Evolutionary conservation across 2,113 vertebrate genomes (phyloP).

Genomic region (Plotosus lineatus): DNA sequence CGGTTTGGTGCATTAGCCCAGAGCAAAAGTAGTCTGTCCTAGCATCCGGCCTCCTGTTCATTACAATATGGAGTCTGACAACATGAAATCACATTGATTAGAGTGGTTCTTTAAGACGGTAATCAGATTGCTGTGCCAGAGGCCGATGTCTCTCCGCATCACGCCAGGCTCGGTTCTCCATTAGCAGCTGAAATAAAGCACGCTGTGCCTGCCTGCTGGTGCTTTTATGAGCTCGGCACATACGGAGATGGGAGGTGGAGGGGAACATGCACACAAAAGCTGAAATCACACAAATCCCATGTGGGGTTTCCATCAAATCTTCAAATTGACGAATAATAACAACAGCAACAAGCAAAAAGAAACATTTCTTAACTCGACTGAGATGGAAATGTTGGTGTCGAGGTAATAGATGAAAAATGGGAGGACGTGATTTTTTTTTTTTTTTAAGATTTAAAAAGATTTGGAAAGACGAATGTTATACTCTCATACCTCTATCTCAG

Average conservation of each 20-base stretch:
- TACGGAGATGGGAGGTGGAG: constrained; percentile 37
- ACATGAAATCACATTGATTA: constrained; percentile 50
- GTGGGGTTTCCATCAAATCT: constrained; percentile 3
- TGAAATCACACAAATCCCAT: not conserved
- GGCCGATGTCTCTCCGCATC: constrained; percentile 59
- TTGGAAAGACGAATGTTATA: too few species aligned
- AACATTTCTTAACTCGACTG: not conserved
- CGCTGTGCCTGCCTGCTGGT: constrained; percentile 59
- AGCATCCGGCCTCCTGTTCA: constrained; percentile 4
- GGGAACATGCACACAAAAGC: not conserved
- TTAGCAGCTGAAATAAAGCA: constrained; percentile 57
- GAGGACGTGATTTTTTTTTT: too few species aligned
- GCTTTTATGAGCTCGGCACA: constrained; percentile 60
- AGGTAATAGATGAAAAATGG: not conserved
- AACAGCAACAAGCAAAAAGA: not conserved
- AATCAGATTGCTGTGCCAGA: constrained; percentile 58
- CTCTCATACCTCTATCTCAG: too few species aligned
- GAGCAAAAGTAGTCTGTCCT: not conserved
- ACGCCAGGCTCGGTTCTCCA: constrained; percentile 56
- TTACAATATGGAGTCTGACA: constrained; percentile 22
- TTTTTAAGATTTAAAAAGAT: too few species aligned
- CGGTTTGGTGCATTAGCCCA: not conserved
- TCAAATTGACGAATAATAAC: not conserved
- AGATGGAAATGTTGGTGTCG: not conserved
- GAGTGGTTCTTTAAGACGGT: constrained; percentile 33